phyloP scores from a whole-genome alignment of 2,888 invertebrate species.

The Hylaea fasciaria region DNA sequence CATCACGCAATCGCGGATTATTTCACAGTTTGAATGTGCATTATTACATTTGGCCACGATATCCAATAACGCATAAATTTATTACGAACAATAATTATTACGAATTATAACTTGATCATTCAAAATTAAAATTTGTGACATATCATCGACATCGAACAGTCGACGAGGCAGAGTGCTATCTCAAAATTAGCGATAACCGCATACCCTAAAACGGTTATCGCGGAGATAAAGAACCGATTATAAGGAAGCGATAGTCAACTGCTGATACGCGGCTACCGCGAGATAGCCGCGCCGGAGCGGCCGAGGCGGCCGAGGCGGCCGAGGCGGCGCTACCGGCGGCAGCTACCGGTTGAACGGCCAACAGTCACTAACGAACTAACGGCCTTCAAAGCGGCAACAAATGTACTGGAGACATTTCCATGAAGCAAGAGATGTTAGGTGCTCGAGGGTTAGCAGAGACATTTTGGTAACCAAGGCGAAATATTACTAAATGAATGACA shows the following conservation, averaged over 20 bases:
- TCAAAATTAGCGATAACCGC: conserved; percentile 36
- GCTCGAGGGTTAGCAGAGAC: too few relatives aligned
- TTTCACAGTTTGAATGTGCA: background rate
- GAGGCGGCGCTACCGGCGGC: conserved; percentile 22
- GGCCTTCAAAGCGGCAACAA: too few relatives aligned
- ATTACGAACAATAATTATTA: too few relatives aligned
- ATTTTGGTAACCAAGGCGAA: too few relatives aligned
- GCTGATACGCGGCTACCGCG: conserved; percentile 38
- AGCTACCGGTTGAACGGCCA: background rate
- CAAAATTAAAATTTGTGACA: conserved; percentile 38
- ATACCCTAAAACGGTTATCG: conserved; percentile 34
- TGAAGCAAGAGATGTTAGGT: too few relatives aligned
- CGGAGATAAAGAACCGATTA: conserved; percentile 34
- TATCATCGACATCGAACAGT: conserved; percentile 10
- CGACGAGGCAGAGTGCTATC: conserved; percentile 32
- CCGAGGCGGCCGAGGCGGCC: conserved; percentile 9
- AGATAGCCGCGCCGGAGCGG: conserved; percentile 19
- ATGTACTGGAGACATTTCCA: too few relatives aligned
- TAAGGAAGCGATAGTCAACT: conserved; percentile 26
- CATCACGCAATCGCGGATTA: conserved; percentile 32
- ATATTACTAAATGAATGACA: too few relatives aligned
- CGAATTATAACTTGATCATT: background rate
- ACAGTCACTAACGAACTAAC: background rate
- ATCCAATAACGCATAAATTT: background rate
- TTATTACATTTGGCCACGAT: background rate